Percentiles rank a stretch among this genome's conserved stretches.
phyloP scores from a whole-genome alignment of 2,113 vertebrate genomes.

The Istiophorus platypterus region DNA sequence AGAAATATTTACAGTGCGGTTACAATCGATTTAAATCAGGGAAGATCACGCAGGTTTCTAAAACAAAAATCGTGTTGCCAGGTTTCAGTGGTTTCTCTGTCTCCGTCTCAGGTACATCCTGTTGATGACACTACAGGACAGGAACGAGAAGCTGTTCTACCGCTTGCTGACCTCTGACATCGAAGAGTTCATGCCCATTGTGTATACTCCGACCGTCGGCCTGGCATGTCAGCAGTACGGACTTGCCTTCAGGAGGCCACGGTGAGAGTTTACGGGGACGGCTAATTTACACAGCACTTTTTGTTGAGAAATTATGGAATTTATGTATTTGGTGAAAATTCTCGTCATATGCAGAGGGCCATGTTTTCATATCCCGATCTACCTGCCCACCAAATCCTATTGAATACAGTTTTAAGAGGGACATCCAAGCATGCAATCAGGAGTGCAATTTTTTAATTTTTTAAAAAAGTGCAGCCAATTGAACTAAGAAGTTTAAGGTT shows the following conservation, averaged over 20 bases:
- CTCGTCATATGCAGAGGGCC: too few species aligned
- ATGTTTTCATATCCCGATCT: too few species aligned
- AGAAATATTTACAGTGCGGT: background rate
- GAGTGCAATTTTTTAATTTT: too few species aligned
- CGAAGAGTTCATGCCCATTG: conserved; percentile 97
- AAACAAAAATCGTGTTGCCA: background rate
- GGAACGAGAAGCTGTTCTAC: conserved; percentile 98
- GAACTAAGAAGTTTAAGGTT: too few species aligned
- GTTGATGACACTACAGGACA: conserved; percentile 97
- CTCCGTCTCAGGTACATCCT: conserved; percentile 90
- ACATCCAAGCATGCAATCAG: too few species aligned
- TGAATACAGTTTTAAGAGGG: too few species aligned
- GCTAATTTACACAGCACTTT: background rate
- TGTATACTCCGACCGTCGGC: conserved; percentile 96
- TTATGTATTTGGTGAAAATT: background rate
- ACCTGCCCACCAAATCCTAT: too few species aligned
- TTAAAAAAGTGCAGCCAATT: too few species aligned
- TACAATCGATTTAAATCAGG: background rate
- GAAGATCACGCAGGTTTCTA: background rate
- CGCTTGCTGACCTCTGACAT: conserved; percentile 94
- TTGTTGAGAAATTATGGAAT: background rate
- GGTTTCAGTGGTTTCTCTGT: background rate
- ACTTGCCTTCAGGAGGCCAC: conserved; percentile 94
- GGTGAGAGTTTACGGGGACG: conserved; percentile 83
- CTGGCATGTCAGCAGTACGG: conserved; percentile 98